Base-by-base conservation (phyloP, 2,888 invertebrate species). In the Cantharis rustica region DNA sequence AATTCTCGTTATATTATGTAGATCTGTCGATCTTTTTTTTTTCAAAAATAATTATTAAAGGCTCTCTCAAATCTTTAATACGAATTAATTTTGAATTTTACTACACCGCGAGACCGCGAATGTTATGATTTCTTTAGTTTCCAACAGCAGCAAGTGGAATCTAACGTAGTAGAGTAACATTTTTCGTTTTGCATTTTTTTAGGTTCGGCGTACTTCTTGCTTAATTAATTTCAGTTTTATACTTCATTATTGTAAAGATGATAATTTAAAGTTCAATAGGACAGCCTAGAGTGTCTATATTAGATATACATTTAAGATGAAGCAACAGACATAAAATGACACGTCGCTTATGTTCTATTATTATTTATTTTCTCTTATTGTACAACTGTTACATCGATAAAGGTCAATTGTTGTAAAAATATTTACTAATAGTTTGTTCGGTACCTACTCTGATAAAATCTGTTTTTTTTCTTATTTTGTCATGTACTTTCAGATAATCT, bases 311-410 rank as follows among this genome's bases (percentile, higher is more conserved):
- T 66, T 66, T 66, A 20, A 20, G 17, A 23, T 66, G 17, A 20
- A 16, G 64, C 64, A 66, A 66, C 7, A 47, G 7, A 47, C n/a
- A n/a, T 47, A 66, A 66, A 66, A 66, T 66, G 64, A 66, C 64
- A 69, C 3, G 26, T 69, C 15, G n/a, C 69, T 23, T 27, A 69
- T 31, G 69, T 26, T 69, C 26, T 69, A 20, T 26, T 69, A 69
- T 69, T 69, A 69, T 69, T 69, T 69, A 69, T 26, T 26, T 69
- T 69, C 69, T 31, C 69, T 26, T 69, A 26, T 31, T 26, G 69
- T 69, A 69, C 26, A 31, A 69, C 16, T 23, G 27, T 16, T 69
- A 66, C 64, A 66, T 66, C 64, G 11, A 66, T 66, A 66, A 66
- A 66, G 64, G 64, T 66, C 64, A 66, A 66, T 66, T 66, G 64